Evolutionary conservation across 37 sponge, comb jelly and placozoan species (phyloP), one percentile per base, ranked within the genome.

Genomic region (Sycon ciliatum): DNA sequence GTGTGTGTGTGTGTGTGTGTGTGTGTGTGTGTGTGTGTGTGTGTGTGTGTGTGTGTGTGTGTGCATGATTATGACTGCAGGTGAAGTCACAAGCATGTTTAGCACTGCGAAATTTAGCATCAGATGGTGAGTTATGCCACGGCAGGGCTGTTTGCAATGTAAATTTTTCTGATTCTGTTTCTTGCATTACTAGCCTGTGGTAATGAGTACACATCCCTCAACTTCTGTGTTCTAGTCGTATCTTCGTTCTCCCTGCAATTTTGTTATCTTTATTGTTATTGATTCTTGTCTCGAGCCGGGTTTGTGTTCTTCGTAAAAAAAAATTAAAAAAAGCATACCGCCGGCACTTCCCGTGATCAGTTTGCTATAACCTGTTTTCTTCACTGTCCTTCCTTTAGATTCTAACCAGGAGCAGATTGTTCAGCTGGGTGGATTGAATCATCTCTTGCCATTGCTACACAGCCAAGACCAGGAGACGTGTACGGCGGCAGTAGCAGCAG

Each of bases 401-500:
- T 53, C 36, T 32, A 82, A 86, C 69, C 92, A 91, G 75, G 57
- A 39, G 53, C 54, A 38, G 66, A 78, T 91, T 36, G 87, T 86
- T 0, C 58, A 61, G 28, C 4, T 26, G 2, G 92, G 92, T 33
- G 87, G 81, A 16, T 78, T 91, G 35, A 38, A 24, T 3, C 72
- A 56, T 13, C 57, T 91, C 28, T 20, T 72, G 2, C 79, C 85
- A 20, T 77, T 84, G 11, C 56, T 88, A 2, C 36, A 53, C 36
- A 76, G 61, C 18, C 35, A 38, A 0, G 71, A 83, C 68, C 30
- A 40, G 1, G 87, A 87, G 26, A 77, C 78, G 23, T 65, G 73
- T 16, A 79, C 69, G 38, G 89, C 85, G 35, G 89, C 89, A 4
- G 73, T 88, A 0, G 89, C 89, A 28, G 89, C 89, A 18, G 79